phyloP scores from a whole-genome alignment of 2,797 vertebrate genomes.

The Neosalanx taihuensis region DNA sequence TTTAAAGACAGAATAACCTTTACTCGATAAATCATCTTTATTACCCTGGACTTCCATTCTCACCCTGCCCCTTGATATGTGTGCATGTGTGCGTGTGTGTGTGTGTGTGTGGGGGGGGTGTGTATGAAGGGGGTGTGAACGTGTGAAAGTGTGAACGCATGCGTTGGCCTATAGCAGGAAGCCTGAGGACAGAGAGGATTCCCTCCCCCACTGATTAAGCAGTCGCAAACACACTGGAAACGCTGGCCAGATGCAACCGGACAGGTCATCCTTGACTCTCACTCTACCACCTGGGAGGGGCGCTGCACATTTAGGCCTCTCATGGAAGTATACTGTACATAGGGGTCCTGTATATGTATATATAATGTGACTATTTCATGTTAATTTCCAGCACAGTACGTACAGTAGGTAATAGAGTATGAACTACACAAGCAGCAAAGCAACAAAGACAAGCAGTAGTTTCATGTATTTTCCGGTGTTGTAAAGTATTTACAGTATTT shows the following conservation, averaged over 20 bases:
- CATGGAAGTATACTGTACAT: not conserved
- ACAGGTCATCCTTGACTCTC: slow-evolving; percentile 61
- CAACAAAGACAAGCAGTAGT: too few relatives aligned
- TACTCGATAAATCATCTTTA: slow-evolving; percentile 82
- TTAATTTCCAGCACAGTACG: too few relatives aligned
- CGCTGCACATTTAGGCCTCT: not conserved
- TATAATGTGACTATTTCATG: too few relatives aligned
- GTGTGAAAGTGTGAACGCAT: not conserved
- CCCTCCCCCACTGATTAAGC: not conserved
- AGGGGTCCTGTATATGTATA: not conserved
- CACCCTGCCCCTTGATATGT: slow-evolving; percentile 50
- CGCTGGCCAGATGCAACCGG: slow-evolving; percentile 62
- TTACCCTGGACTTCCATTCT: slow-evolving; percentile 76
- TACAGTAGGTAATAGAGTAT: too few relatives aligned
- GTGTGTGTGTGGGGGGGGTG: not conserved
- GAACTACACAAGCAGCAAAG: too few relatives aligned
- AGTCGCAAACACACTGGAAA: slow-evolving; percentile 77
- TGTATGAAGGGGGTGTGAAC: not conserved
- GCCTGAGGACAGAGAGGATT: not conserved
- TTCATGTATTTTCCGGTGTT: too few relatives aligned
- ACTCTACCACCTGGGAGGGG: slow-evolving; percentile 56
- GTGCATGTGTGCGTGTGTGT: not conserved
- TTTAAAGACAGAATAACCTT: slow-evolving; percentile 87
- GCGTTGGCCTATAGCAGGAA: not conserved
- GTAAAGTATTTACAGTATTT: too few relatives aligned